Base-by-base conservation (phyloP, 2,888 invertebrate species). In the Mythimna lalbum region DNA sequence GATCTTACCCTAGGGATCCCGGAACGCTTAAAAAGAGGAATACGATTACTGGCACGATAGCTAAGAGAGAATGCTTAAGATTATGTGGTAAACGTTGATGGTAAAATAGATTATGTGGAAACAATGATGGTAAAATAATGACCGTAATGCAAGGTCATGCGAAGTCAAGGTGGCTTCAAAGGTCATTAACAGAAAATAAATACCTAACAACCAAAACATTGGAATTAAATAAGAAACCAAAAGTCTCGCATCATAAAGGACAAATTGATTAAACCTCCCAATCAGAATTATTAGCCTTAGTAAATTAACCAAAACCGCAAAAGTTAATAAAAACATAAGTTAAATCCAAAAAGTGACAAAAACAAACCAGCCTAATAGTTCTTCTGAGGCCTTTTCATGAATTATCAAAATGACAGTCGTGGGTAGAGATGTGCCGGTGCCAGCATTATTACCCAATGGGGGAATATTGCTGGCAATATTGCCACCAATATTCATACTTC, bases 41-140 rank as follows among this genome's bases (percentile, higher is more conserved):
- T 55, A 47, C 17, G 5, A 55, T 47, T 53, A 62, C n/a, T 19
- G 21, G 21, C 12, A 43, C 62, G 10, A 36, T 23, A 23, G 31
- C 21, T 3, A 19, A 52, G 12, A 53, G 21, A 47, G 33, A 27
- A 72, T 62, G 19, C 27, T 39, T 27, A 7, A 47, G 62, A 55
- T 73, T 19, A 57, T 14, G 36, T 43, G 33, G 50, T n/a, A 27
- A 61, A 61, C 19, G 23, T 68, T 73, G 27, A 68, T 61, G 36
- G 49, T 21, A 47, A 61, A 68, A 68, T 76, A 39, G 62, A 55
- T 73, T 19, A 57, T 14, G 36, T 43, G 33, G 50, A 27, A 61
- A 61, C 19, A n/a, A 76, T 73, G 27, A 68, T 61, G 36, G 49
- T 21, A 47, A 61, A 68, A 68, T 76, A 39, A 68, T 67, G 39